A percentile compares a stretch with the other conserved stretches of the same genome.
Evolutionary conservation across 2,113 vertebrate species (phyloP).

Genomic region (Gobiocypris rarus): DNA sequence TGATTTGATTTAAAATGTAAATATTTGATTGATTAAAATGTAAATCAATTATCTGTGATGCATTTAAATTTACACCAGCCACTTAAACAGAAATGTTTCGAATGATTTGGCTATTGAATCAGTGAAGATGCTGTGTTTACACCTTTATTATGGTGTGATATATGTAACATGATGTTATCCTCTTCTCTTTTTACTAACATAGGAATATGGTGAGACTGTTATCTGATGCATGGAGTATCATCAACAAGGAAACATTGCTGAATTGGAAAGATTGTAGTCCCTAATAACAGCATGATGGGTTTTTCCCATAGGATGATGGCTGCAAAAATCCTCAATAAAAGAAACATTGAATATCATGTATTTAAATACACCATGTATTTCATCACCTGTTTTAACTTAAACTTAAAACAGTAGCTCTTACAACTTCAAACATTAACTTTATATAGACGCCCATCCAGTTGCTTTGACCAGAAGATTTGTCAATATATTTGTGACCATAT

Average conservation of each 20-base stretch:
- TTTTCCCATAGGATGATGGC: not conserved
- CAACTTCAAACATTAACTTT: not conserved
- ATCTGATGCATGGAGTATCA: slow-evolving; percentile 72
- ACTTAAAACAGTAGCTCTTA: not conserved
- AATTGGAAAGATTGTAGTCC: slow-evolving; percentile 69
- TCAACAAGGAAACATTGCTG: slow-evolving; percentile 68
- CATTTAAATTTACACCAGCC: not conserved
- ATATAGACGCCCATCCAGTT: not conserved
- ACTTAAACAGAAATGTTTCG: not conserved
- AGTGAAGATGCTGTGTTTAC: not conserved
- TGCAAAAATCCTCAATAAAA: not conserved
- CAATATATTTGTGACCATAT: not conserved
- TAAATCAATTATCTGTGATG: not conserved
- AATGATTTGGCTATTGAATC: not conserved
- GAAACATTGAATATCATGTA: not conserved
- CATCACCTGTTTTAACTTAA: not conserved
- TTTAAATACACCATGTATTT: not conserved
- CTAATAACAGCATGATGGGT: slow-evolving; percentile 48
- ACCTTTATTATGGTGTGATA: not conserved
- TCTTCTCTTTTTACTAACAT: slow-evolving; percentile 39
- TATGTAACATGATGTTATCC: not conserved
- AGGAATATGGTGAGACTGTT: slow-evolving; percentile 74
- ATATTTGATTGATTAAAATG: too few relatives aligned
- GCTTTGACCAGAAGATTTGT: not conserved
- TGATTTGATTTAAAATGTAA: too few relatives aligned